Evolutionary conservation across 2,797 vertebrate species (phyloP), one percentile per base, ranked within the genome.

Genomic region (Hoplostethus atlanticus): DNA sequence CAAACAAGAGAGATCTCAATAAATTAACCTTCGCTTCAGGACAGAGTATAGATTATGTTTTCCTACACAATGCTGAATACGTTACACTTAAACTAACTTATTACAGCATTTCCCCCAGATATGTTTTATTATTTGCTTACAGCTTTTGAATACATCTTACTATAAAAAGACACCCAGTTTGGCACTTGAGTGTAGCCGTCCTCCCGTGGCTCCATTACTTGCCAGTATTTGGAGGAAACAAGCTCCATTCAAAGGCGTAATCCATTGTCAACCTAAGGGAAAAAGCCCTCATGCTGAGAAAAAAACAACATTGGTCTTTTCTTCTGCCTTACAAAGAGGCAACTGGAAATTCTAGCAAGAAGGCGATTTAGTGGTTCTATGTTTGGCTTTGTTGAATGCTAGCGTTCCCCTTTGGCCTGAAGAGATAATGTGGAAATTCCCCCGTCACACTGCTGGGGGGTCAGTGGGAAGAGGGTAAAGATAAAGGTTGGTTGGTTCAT

Each of bases 181-280:
- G 28, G 16, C 1, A 6, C 38, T 57, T 15, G 15, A 30, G 42
- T 30, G 25, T 15, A 28, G 42, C 21, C 16, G 13, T 4, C 73
- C 42, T 65, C 53, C n/a, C 56, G 51, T 16, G 0, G 63, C 53
- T 70, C 21, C 52, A 17, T 17, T 68, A 66, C 61, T 76, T 59
- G 48, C 61, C 71, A 56, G 42, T 46, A 34, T 63, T 68, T 68
- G 13, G 56, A 71, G 21, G 9, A 65, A 44, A 60, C 5, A 0
- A 64, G 52, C 55, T 74, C 42, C 38, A 58, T 72, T 54, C 61
- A 68, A 77, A 53, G 47, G 40, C 57, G 38, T 47, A 54, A 74
- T 83, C 59, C 46, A 42, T 3, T 71, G 61, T 64, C 76, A 84
- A 5, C 68, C 68, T 62, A 55, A 68, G 12, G 28, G 54, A 11